Base-by-base conservation (phyloP, 2,888 invertebrate species). In the Carcina quercana region DNA sequence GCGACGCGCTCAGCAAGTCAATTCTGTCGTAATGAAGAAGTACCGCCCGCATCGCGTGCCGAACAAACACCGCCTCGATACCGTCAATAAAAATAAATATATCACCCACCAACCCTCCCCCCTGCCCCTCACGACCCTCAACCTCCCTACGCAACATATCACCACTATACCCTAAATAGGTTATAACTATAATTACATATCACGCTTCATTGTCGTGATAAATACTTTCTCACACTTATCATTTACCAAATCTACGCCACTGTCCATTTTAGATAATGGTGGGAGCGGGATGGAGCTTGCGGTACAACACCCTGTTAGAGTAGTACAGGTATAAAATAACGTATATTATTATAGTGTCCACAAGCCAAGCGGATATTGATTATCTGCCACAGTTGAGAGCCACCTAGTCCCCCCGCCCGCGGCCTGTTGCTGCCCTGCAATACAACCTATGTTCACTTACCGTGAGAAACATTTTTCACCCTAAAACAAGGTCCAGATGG, bases 351-450 rank as follows among this genome's bases (percentile, higher is more conserved):
- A 79, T 79, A 80, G 76, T 83, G 84, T 83, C 85, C 84, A 84
- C 82, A 80, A 83, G 84, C 83, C 84, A 82, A 83, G 84, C 84
- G 84, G 84, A 85, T 85, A 85, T 85, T 84, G 85, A 84, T 85
- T 85, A 85, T 85, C 85, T 85, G 83, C 83, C 83, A 83, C 80
- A 83, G 83, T 80, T 78, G 82, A 82, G 80, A 83, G 79, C 78
- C 75, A 70, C 73, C 71, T 62, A 68, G 59, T 59, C 68, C 76
- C 73, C 66, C 59, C 65, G 57, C 67, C 61, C 55, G 47, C 44
- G 52, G 47, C 40, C 43, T 41, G 28, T 6, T 15, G 38, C 52
- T 45, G 44, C 37, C 46, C 45, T 42, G 48, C 43, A 54, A 52
- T 50, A 60, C 48, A 68, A 59, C 68, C 53, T 68, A 76, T 59